phyloP scores from a whole-genome alignment of 2,888 invertebrate species.

The Tillus elongatus region DNA sequence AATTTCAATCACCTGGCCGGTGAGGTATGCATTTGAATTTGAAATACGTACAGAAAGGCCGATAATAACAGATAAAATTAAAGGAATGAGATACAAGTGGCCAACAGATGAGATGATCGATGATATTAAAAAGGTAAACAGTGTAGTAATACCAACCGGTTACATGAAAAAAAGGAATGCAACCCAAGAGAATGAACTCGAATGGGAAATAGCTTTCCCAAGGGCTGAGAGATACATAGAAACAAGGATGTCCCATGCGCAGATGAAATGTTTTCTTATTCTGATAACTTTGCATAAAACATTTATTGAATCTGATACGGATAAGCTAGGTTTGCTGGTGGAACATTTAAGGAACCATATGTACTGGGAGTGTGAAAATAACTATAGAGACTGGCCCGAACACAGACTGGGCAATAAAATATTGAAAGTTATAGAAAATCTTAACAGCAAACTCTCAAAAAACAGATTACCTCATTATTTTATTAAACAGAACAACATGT shows the following conservation, averaged over 20 bases:
- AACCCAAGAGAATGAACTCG: slow-evolving; percentile 44
- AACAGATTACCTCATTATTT: slow-evolving; percentile 64
- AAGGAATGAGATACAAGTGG: slow-evolving; percentile 56
- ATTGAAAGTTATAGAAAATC: slow-evolving; percentile 51
- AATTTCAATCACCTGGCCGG: slow-evolving; percentile 63
- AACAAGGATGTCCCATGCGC: slow-evolving; percentile 59
- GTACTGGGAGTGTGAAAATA: slow-evolving; percentile 68
- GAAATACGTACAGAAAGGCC: slow-evolving; percentile 50
- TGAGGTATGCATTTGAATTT: slow-evolving; percentile 61
- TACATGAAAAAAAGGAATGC: slow-evolving; percentile 55
- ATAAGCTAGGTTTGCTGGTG: slow-evolving; percentile 55
- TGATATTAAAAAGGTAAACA: slow-evolving; percentile 57
- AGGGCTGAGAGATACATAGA: slow-evolving; percentile 68
- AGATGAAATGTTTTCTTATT: slow-evolving; percentile 62
- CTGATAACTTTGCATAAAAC: slow-evolving; percentile 61
- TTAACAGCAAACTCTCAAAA: slow-evolving; percentile 54
- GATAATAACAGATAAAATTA: slow-evolving; percentile 48
- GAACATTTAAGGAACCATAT: slow-evolving; percentile 65
- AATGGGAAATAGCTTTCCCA: slow-evolving; percentile 73
- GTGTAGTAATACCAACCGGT: slow-evolving; percentile 62
- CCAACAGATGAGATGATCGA: slow-evolving; percentile 58
- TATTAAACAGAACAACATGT: slow-evolving; percentile 58
- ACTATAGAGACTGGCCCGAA: slow-evolving; percentile 63
- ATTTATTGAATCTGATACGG: slow-evolving; percentile 58
- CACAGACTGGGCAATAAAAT: slow-evolving; percentile 62